Base-by-base conservation (phyloP, 1,140 invertebrate genomes). In the Brachionus angularis region DNA sequence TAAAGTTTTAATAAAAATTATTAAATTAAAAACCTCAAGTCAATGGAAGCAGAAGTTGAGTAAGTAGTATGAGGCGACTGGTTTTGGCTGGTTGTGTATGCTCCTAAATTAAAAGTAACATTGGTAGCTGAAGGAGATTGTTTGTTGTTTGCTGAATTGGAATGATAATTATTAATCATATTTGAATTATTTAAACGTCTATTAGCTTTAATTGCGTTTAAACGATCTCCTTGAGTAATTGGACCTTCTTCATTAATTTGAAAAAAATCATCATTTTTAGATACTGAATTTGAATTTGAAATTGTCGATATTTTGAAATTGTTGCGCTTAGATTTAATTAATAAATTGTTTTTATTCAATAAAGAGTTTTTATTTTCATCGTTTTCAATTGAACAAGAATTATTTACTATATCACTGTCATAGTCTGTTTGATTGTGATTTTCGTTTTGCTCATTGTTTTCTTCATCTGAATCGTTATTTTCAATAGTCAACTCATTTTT, bases 201-300 rank as follows among this genome's bases (percentile, higher is more conserved):
- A 31, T 53, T 61, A 10, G 72, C 73, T 71, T 74, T 74, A 12
- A 74, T 73, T 12, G 46, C 49, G 33, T 74, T 74, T 31, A 74
- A 49, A 27, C 73, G 61, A 53, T 74, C 73, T 14, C 73, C 73
- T 44, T 74, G 73, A 29, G 73, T 74, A 42, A 74, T 55, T 16
- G 62, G 47, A 62, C 39, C 39, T 46, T 46, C 21, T 14, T 44
- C 27, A 47, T 46, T n/a, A 64, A 39, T 3, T 1, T 12, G 1
- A 12, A 8, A 39, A 39, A n/a, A 39, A 39, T 3, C 10, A 3
- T 39, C 1, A 39, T 3, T 39, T 8, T 12, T 12, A 2, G n/a
- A 39, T 12, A 39, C 10, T 12, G 1, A 39, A 2, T 3, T 12
- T 7, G 1, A 12, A 39, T n/a, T 39, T 39, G 8, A 7, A 39